These are phyloP conservation scores for Indicator indicator DNA, from an alignment of 2,113 vertebrate genomes.

Conservation along the genomic window DNA sequence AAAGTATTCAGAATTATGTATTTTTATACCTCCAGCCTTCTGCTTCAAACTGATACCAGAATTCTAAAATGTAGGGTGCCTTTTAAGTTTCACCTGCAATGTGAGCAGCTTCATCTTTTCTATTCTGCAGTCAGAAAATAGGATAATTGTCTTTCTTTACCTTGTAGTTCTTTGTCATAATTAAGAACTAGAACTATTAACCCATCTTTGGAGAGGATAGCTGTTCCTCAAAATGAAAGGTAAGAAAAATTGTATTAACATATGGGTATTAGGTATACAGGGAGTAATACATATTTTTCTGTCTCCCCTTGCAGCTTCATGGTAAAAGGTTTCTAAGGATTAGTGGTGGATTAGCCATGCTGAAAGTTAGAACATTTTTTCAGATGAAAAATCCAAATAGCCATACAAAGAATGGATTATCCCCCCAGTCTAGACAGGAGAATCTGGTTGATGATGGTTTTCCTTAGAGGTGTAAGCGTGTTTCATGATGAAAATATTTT, in stretches of 20 bases:
- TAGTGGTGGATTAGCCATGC: constrained; percentile 14
- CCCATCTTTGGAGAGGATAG: background rate
- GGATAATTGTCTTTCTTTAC: background rate
- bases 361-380: constrained; percentile 45
- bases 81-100: background rate
- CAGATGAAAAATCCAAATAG: constrained; percentile 23
- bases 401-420: background rate
- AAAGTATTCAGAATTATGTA: background rate
- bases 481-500: background rate
- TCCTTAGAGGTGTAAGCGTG: background rate
- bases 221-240: background rate
- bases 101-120: background rate
- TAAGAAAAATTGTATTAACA: background rate
- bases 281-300: background rate
- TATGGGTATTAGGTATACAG: background rate
- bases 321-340: constrained; percentile 25
- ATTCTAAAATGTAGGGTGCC: background rate
- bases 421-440: background rate
- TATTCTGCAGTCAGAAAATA: background rate
- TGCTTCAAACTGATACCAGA: background rate
- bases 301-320: background rate
- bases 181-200: background rate
- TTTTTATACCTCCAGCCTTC: background rate
- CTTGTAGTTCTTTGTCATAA: background rate
- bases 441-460: background rate